Conservation (phyloP, 2,113 vertebrate genomes). For the Synodontis membranacea region DNA sequence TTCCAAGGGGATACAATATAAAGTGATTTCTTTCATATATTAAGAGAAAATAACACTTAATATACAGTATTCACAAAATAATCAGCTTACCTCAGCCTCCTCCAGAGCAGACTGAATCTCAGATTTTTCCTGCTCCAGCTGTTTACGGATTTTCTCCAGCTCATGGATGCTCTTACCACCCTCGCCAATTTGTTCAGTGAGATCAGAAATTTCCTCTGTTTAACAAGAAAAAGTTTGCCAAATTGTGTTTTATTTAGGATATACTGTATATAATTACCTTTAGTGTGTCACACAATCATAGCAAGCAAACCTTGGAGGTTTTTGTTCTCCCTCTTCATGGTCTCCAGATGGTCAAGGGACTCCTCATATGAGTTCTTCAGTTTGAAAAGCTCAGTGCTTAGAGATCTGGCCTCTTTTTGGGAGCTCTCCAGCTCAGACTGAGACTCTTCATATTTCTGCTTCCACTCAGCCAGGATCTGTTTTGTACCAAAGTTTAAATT, state of each 20-base stretch:
- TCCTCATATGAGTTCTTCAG: slow-evolving; percentile 72
- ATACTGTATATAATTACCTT: neutral
- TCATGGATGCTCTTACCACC: slow-evolving; percentile 67
- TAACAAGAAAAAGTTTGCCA: neutral
- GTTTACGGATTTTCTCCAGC: slow-evolving; percentile 66
- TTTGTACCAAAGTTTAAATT: neutral
- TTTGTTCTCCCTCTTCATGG: slow-evolving; percentile 70
- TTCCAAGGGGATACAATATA: neutral
- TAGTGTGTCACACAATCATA: neutral
- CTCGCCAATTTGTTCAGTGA: slow-evolving; percentile 70
- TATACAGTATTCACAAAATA: neutral
- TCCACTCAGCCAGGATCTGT: slow-evolving; percentile 69
- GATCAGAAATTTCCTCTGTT: slow-evolving; percentile 69
- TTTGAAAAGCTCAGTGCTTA: slow-evolving; percentile 70
- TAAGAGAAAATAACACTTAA: neutral
- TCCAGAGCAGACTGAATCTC: slow-evolving; percentile 69
- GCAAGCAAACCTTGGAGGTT: slow-evolving; percentile 64
- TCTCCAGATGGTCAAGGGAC: slow-evolving; percentile 67
- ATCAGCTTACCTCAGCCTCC: slow-evolving; percentile 62
- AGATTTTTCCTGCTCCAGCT: slow-evolving; percentile 67
- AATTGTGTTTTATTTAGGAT: neutral
- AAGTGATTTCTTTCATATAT: neutral
- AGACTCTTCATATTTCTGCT: slow-evolving; percentile 70
- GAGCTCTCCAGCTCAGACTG: slow-evolving; percentile 65
- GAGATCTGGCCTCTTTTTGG: slow-evolving; percentile 67